Base-by-base conservation (phyloP, 2,888 invertebrate genomes). In the Carpatolechia fugitivella region DNA sequence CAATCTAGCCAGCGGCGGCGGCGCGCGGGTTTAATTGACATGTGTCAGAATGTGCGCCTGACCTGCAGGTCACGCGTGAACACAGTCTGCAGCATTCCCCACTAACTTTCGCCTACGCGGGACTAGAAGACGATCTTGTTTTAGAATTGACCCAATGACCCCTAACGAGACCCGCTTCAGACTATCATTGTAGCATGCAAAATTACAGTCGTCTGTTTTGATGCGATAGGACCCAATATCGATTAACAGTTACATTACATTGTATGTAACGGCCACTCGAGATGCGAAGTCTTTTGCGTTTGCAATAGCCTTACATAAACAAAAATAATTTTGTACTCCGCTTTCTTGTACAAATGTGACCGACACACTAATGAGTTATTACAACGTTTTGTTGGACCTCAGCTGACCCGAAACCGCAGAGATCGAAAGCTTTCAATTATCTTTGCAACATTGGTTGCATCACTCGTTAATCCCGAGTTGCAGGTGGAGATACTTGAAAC, bases 1-100 rank as follows among this genome's bases (percentile, higher is more conserved):
- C 85, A 85, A 89, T 87, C 82, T 76, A 76, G 79, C 76, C 76
- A 67, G 76, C 78, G 78, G 83, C 78, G 78, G 83, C 79, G 75
- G 77, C 73, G 78, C 79, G 76, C 75, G 76, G 33, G 44, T 82
- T 84, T 90, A 89, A 89, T 90, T 90, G 89, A 90, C 89, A 88
- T 85, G 80, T 89, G 89, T 88, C 89, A 88, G 87, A 84, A 82
- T 84, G 83, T 80, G 76, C 84, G 70, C 76, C 75, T 85, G 89
- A 89, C 89, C 89, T 68, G 63, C 54, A 63, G 89, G 88, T 89
- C 89, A 84, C 76, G 81, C 82, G 85, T 85, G 85, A 84, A 84
- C 80, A 80, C 76, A 79, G 75, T 82, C 78, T 80, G 80, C 81
- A 71, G 75, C 80, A 81, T 81, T 82, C 84, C 78, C 68, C 68